These are phyloP conservation scores for Magallana gigas DNA, from an alignment of 1,140 invertebrate genomes.

Conservation along the genomic window DNA sequence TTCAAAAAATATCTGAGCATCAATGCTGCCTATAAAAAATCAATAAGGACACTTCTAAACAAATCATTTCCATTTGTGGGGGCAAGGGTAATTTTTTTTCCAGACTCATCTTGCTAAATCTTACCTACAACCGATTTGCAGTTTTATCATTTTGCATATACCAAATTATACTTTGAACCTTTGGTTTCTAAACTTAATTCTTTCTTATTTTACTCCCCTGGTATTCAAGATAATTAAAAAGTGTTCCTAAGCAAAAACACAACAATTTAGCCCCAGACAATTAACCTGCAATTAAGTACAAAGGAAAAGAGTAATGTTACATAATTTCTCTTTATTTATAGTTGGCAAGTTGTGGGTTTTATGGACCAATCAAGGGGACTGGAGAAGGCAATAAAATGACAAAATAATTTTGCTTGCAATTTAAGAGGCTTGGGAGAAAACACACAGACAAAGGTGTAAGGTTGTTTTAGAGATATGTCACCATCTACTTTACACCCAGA, in stretches of 20 bases:
- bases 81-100: neutral
- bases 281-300: constrained; percentile 38
- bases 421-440: constrained; percentile 16
- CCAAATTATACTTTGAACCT: neutral
- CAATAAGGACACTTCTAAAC: neutral
- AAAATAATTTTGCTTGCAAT: constrained; percentile 2
- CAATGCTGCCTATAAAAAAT: constrained; percentile 12
- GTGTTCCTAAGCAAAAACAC: neutral
- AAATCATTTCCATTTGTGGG: neutral
- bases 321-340: constrained; percentile 37
- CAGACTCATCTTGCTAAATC: neutral
- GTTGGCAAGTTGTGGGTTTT: neutral
- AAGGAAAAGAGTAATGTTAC: constrained; percentile 28
- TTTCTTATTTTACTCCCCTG: neutral
- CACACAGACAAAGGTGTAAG: neutral
- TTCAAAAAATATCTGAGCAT: constrained; percentile 18
- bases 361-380: constrained; percentile 8
- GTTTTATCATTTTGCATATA: no score
- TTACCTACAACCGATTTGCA: neutral
- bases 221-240: neutral
- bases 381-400: constrained; percentile 19
- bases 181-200: neutral
- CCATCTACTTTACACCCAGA: neutral
- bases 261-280: neutral
- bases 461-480: neutral